A percentile compares a stretch with the other conserved stretches of the same genome.
These are phyloP conservation scores for Poecilia gillii DNA, from an alignment of 2,797 vertebrate species.

Conservation along the genomic window DNA sequence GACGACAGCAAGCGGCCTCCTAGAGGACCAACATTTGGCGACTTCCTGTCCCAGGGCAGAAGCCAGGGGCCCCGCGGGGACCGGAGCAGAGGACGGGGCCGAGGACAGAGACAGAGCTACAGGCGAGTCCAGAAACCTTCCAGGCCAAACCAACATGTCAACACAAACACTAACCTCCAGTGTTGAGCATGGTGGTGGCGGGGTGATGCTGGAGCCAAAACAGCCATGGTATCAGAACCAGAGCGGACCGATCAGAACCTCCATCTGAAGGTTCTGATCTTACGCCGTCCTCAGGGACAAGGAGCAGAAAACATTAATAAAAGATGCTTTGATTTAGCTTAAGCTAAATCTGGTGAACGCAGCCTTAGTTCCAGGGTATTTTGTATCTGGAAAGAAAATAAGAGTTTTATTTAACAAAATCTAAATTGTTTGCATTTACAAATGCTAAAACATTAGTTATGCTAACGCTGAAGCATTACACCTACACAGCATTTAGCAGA, in stretches of 20 bases:
- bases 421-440: too few species aligned
- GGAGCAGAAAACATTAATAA: too few species aligned
- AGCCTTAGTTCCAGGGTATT: too few species aligned
- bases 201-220: not conserved
- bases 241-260: not conserved
- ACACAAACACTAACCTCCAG: not conserved
- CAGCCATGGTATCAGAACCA: slow-evolving; percentile 41
- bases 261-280: not conserved
- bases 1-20: slow-evolving; percentile 83
- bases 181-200: not conserved
- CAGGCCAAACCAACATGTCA: not conserved
- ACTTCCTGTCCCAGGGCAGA: slow-evolving; percentile 84
- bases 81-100: slow-evolving; percentile 67
- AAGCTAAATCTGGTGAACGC: too few species aligned
- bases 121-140: slow-evolving; percentile 74
- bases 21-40: slow-evolving; percentile 84
- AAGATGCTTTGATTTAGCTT: too few species aligned
- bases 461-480: too few species aligned
- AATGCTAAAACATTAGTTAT: too few species aligned
- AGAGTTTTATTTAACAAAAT: too few species aligned
- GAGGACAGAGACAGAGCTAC: slow-evolving; percentile 83
- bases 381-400: too few species aligned
- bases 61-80: slow-evolving; percentile 69
- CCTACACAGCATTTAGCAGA: too few species aligned
- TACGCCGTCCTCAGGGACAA: not conserved